phyloP scores from a whole-genome alignment of 1,140 invertebrate species.

The Chymomyza costata region DNA sequence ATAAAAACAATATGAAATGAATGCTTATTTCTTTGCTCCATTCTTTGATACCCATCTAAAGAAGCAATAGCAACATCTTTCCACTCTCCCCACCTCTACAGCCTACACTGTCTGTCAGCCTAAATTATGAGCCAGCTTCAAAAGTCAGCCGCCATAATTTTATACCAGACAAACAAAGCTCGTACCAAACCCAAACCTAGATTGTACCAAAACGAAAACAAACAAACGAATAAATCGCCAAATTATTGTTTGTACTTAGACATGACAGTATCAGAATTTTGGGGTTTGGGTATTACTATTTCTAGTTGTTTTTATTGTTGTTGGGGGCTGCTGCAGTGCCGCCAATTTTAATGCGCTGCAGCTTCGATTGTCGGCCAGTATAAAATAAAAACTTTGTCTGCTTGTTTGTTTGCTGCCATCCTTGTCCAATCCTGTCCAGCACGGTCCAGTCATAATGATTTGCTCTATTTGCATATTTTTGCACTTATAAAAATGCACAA shows the following conservation, averaged over 20 bases:
- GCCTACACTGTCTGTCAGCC: constrained; percentile 34
- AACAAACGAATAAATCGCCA: constrained; percentile 71
- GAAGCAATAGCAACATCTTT: too few species aligned
- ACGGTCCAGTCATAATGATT: constrained; percentile 49
- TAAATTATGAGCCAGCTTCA: constrained; percentile 47
- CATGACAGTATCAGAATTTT: too few species aligned
- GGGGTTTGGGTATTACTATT: too few species aligned
- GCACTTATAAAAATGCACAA: constrained; percentile 73
- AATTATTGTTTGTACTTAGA: constrained; percentile 61
- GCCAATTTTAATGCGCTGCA: constrained; percentile 29
- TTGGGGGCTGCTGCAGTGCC: constrained; percentile 22
- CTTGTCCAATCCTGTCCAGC: constrained; percentile 45
- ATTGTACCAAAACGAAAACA: too few species aligned
- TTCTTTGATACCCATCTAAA: too few species aligned
- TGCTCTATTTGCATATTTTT: constrained; percentile 73
- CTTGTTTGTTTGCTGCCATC: constrained; percentile 4
- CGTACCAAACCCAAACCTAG: too few species aligned
- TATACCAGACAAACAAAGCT: constrained; percentile 59
- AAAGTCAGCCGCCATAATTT: constrained; percentile 59
- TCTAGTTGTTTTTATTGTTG: too few species aligned
- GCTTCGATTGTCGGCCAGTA: not conserved
- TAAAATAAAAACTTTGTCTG: constrained; percentile 61
- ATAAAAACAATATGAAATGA: too few species aligned
- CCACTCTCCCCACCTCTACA: constrained; percentile 8
- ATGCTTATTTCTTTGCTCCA: too few species aligned